Base-by-base conservation (phyloP, 37 sponge, comb jelly and placozoan species). In the Haliclona indistincta region DNA sequence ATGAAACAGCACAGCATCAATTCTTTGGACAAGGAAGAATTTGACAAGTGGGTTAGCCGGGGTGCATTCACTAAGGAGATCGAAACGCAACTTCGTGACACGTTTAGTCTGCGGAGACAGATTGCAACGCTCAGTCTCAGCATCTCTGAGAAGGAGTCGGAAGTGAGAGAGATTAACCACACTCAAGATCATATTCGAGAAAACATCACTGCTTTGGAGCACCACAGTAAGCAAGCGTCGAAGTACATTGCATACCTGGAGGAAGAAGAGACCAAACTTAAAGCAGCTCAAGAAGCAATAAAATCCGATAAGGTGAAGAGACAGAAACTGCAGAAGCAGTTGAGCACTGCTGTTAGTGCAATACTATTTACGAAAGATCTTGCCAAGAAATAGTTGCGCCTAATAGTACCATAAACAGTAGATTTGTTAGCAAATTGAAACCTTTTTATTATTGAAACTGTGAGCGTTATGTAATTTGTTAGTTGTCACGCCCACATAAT, bases 231-330 rank as follows among this genome's bases (percentile, higher is more conserved):
- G 44, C 86, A 95, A 26, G 92, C 92, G 3, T 54, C 85, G 43
- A 91, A 88, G 72, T 95, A 95, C 56, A 80, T 95, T 38, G 71
- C 63, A 55, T 74, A 75, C 35, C 81, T 95, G 25, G 78, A 82
- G 15, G 76, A 68, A 19, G 88, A 88, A 63, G 92, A 95, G 64
- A 92, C 91, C 75, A 87, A 58, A 61, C 64, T 95, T 44, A 88
- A 83, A 30, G 66, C 71, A 5, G 17, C 81, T 5, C 68, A 85
- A 55, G 54, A 41, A n/a, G 40, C 26, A 8, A 84, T 88, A 13
- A 93, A 93, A 81, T 30, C n/a, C n/a, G 35, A 56, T 29, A 67
- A 76, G n/a, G 62, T 49, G 56, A 43, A 85, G 30, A 88, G 81
- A 83, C 64, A 68, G 39, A 54, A 71, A 23, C 74, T 86, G 33